Evolutionary conservation across 2,888 invertebrate genomes (phyloP), one percentile per base, ranked within the genome.

Genomic region (Neoscelio sp.): DNA sequence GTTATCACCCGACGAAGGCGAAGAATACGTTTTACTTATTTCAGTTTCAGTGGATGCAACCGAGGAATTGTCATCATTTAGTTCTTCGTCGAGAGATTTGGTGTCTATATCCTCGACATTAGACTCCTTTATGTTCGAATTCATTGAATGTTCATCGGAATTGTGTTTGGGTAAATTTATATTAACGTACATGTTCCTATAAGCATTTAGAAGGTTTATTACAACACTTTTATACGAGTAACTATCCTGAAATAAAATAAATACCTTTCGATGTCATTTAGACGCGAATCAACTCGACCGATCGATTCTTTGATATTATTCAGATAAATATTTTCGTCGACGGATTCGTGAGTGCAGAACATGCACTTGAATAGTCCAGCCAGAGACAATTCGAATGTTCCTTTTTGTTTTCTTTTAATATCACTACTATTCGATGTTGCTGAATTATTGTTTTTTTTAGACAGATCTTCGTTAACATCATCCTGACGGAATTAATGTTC

Each of bases 321-420:
- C 10, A 93, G 85, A 48, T 91, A 91, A 12, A 87, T 83, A 7
- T 91, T 89, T 73, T 92, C 91, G 23, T 91, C 89, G 4, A 88
- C 87, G 0, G 90, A 85, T 79, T 91, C 90, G 73, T 91, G 90
- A 0, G 92, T 91, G 82, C 92, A 93, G 10, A 91, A 90, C 85
- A 92, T 89, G 71, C 92, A 91, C 76, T 92, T 92, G 84, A 93
- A 93, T 0, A 94, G 85, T 26, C 92, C 92, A 6, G 91, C 91
- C 38, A 92, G 86, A 0, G 92, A 92, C 80, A 92, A 91, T 80
- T 92, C 92, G 8, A 93, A 85, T 0, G 91, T 89, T 0, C 93
- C 93, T 71, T 91, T 91, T 20, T 91, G 91, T 54, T 92, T 87
- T 12, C 84, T 89, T 33, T 86, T 90, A 90, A 86, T 90, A 91